Conservation (phyloP, 2,888 invertebrate genomes). For the Tetramorium bicarinatum region DNA sequence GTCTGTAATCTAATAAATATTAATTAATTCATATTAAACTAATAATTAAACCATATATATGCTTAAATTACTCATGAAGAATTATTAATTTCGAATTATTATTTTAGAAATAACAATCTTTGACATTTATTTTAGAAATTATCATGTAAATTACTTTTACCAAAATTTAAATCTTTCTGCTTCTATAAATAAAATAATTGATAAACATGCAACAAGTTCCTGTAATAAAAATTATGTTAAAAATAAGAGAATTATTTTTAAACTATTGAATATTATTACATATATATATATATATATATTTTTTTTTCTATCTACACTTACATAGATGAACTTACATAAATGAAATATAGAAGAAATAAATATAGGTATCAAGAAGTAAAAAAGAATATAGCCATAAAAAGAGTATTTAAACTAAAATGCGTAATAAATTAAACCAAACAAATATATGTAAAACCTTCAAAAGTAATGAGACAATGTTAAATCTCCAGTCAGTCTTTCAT, state of each 20-base stretch:
- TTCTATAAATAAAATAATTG: not conserved
- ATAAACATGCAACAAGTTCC: constrained; percentile 4
- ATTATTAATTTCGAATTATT: not conserved
- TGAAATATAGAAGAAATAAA: not conserved
- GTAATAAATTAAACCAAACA: constrained; percentile 15
- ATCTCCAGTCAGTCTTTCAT: constrained; percentile 33
- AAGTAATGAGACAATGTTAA: constrained; percentile 33
- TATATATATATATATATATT: not conserved
- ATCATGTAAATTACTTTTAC: not conserved
- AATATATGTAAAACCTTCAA: constrained; percentile 35
- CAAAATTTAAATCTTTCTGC: not conserved
- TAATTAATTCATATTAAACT: not conserved
- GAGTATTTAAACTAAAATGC: not conserved
- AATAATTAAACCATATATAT: not conserved
- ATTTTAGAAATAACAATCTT: not conserved
- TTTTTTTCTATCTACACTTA: not conserved
- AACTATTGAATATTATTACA: not conserved
- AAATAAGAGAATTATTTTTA: not conserved
- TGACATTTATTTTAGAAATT: not conserved
- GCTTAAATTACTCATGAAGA: not conserved
- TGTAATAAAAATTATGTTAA: constrained; percentile 5
- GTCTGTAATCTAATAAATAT: not conserved
- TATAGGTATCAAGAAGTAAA: not conserved
- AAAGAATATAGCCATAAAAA: not conserved
- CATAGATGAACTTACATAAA: not conserved